Conservation (phyloP, 2,888 invertebrate species). For the Synergus japonicus region DNA sequence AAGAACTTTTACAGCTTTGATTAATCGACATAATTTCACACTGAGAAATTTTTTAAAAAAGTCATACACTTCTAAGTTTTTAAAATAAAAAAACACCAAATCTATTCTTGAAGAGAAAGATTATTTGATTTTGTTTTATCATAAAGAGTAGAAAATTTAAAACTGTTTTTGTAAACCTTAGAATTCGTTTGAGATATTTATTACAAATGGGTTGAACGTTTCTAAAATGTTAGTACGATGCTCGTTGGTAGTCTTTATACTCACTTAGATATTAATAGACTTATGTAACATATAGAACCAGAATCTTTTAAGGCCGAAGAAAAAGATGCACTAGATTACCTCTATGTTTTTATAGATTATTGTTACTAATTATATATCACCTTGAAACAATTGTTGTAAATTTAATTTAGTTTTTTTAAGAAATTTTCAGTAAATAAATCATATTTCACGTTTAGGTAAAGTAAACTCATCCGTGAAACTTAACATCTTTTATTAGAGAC, state of each 20-base stretch:
- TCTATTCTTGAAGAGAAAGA: not conserved
- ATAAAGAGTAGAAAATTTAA: not conserved
- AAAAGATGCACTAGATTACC: not conserved
- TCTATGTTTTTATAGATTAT: slow-evolving; percentile 10
- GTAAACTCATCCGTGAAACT: too few species aligned
- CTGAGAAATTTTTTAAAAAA: too few species aligned
- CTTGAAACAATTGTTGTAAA: not conserved
- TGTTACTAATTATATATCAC: not conserved
- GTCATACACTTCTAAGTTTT: not conserved
- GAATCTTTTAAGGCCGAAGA: slow-evolving; percentile 5
- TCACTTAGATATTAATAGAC: slow-evolving; percentile 17
- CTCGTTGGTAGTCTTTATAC: not conserved
- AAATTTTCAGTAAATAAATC: too few species aligned
- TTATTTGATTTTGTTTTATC: not conserved
- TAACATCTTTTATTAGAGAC: not conserved
- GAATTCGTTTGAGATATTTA: not conserved
- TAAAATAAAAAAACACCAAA: not conserved
- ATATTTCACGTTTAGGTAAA: too few species aligned
- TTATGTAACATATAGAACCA: not conserved
- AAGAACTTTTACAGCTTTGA: not conserved
- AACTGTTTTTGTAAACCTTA: not conserved
- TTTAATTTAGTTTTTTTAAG: too few species aligned
- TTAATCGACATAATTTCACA: not conserved
- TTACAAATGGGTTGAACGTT: not conserved
- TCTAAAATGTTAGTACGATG: not conserved